A percentile compares a stretch with the other conserved stretches of the same genome.
Conservation (phyloP, 2,113 vertebrate genomes). For the Aepyceros melampus region DNA sequence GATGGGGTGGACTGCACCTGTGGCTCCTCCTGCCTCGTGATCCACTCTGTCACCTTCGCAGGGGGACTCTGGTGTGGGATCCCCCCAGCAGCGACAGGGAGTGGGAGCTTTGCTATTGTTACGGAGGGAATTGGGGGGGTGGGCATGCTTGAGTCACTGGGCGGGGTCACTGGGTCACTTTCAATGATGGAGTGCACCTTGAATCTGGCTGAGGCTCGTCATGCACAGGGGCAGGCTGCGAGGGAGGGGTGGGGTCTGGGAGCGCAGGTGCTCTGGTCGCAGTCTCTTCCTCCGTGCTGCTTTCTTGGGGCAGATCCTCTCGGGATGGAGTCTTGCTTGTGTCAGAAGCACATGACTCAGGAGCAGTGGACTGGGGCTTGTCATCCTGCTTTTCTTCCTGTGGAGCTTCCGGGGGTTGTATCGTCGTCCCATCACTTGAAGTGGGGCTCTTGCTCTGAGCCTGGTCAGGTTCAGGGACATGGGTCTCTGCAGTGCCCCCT, state of each 20-base stretch:
- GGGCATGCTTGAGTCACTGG: constrained; percentile 53
- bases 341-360: constrained; percentile 22
- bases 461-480: constrained; percentile 73
- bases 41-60: constrained; percentile 87
- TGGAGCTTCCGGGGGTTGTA: constrained; percentile 49
- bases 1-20: constrained; percentile 84
- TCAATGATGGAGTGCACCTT: constrained; percentile 79
- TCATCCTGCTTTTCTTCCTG: constrained; percentile 75
- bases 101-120: constrained; percentile 75
- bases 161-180: constrained; percentile 73
- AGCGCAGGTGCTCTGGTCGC: constrained; percentile 26
- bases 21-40: constrained; percentile 89
- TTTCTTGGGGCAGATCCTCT: constrained; percentile 43
- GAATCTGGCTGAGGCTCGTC: constrained; percentile 78
- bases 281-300: constrained; percentile 46
- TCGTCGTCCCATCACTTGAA: neutral
- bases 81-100: constrained; percentile 71
- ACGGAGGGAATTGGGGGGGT: constrained; percentile 65
- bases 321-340: neutral
- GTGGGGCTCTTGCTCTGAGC: constrained; percentile 69
- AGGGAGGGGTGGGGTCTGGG: constrained; percentile 52
- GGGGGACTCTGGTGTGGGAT: constrained; percentile 75
- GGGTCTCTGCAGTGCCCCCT: constrained; percentile 56
- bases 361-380: rapidly evolving
- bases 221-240: neutral